phyloP scores from a whole-genome alignment of 2,797 vertebrate species.

The Crenichthys baileyi region DNA sequence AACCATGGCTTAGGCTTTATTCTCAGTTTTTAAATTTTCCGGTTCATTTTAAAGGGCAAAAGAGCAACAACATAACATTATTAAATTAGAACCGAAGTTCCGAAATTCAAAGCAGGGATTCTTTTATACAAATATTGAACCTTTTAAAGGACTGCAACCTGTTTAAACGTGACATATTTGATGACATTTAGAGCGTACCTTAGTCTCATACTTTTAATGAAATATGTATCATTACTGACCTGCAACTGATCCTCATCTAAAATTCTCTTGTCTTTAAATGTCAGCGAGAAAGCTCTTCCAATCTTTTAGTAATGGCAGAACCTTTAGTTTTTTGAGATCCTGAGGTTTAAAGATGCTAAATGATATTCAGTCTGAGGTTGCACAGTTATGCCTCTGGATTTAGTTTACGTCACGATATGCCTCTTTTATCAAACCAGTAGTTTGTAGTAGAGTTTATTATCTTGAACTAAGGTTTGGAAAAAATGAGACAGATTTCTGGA shows the following conservation, averaged over 20 bases:
- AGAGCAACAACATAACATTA: not conserved
- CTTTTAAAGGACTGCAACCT: not conserved
- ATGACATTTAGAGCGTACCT: not conserved
- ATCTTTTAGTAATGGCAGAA: not conserved
- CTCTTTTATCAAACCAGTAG: constrained; percentile 1
- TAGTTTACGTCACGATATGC: not conserved
- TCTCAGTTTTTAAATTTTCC: not conserved
- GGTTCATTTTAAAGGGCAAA: not conserved
- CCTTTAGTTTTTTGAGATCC: not conserved
- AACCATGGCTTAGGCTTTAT: not conserved
- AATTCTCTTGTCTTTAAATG: constrained; percentile 5
- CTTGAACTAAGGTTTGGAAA: not conserved
- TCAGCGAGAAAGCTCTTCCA: not conserved
- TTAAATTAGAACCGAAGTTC: not conserved
- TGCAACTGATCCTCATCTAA: not conserved
- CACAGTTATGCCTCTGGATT: not conserved
- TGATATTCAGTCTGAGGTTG: not conserved
- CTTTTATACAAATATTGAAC: not conserved
- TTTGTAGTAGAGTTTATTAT: constrained; percentile 3
- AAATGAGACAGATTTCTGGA: constrained; percentile 1
- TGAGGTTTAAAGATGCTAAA: constrained; percentile 1
- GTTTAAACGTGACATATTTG: not conserved
- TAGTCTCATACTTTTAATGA: not conserved
- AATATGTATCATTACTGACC: not conserved
- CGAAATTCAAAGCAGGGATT: not conserved